Conservation (phyloP, 2,797 vertebrate species). For the Denticeps clupeoides region DNA sequence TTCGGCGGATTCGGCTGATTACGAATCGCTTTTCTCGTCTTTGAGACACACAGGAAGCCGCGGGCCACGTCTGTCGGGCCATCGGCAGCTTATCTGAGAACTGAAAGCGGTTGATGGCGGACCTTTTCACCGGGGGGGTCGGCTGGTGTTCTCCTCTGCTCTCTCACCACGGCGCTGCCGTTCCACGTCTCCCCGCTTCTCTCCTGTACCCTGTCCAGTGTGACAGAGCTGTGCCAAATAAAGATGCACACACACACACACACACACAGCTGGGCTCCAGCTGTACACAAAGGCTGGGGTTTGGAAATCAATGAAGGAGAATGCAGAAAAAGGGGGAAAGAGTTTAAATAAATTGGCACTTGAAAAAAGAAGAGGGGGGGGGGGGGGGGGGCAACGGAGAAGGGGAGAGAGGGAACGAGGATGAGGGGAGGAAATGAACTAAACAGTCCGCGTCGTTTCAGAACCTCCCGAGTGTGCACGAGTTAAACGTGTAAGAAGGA, state of each 20-base stretch:
- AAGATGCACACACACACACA: constrained; percentile 18
- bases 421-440: constrained; percentile 3
- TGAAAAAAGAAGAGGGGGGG: constrained; percentile 54
- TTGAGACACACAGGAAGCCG: too few species aligned
- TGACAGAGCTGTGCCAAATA: constrained; percentile 62
- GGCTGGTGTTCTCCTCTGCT: constrained; percentile 18
- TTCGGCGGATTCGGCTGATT: too few species aligned
- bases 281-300: constrained; percentile 70
- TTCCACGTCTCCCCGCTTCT: constrained; percentile 33
- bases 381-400: constrained; percentile 39
- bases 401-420: constrained; percentile 22
- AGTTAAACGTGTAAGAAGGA: too few species aligned
- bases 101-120: too few species aligned
- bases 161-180: constrained; percentile 34
- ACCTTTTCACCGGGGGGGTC: too few species aligned
- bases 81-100: too few species aligned
- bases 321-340: constrained; percentile 66
- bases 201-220: constrained; percentile 59
- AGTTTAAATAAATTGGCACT: constrained; percentile 73
- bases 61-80: too few species aligned
- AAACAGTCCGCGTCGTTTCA: constrained; percentile 2
- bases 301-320: constrained; percentile 80
- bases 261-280: constrained; percentile 72
- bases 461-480: neutral
- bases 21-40: too few species aligned